These are phyloP conservation scores for Seira sanloemensis DNA, from an alignment of 2,888 invertebrate genomes.

Conservation along the genomic window DNA sequence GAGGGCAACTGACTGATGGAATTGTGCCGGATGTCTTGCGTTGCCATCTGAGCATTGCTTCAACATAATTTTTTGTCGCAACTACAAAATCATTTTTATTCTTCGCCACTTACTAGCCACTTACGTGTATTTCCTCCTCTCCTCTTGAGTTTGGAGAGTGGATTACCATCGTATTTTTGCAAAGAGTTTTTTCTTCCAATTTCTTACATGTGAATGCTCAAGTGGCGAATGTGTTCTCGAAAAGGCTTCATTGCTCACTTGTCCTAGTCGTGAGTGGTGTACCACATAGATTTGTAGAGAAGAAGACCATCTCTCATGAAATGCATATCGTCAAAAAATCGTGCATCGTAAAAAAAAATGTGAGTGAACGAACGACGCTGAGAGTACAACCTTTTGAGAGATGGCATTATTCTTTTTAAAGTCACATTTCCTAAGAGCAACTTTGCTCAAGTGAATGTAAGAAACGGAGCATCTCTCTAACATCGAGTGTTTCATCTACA, in stretches of 20 bases:
- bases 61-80: too few relatives aligned
- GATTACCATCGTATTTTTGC: not conserved
- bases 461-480: not conserved
- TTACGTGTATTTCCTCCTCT: not conserved
- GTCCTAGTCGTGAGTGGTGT: not conserved
- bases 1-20: too few relatives aligned
- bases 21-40: too few relatives aligned
- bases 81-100: too few relatives aligned
- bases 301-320: not conserved
- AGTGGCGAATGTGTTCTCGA: not conserved
- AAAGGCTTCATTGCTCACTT: not conserved
- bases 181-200: not conserved
- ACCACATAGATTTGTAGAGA: not conserved
- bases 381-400: slow-evolving; percentile 54
- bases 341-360: slow-evolving; percentile 58
- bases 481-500: not conserved
- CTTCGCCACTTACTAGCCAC: too few relatives aligned
- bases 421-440: slow-evolving; percentile 55
- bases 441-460: not conserved
- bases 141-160: not conserved
- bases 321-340: slow-evolving; percentile 32
- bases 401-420: slow-evolving; percentile 49
- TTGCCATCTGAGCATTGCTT: too few relatives aligned
- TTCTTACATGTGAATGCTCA: not conserved
- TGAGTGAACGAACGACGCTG: slow-evolving; percentile 43